Percentiles rank a stretch among this genome's conserved stretches.
These are phyloP conservation scores for Pomatostomus ruficeps DNA, from an alignment of 2,113 vertebrate species.

Conservation along the genomic window DNA sequence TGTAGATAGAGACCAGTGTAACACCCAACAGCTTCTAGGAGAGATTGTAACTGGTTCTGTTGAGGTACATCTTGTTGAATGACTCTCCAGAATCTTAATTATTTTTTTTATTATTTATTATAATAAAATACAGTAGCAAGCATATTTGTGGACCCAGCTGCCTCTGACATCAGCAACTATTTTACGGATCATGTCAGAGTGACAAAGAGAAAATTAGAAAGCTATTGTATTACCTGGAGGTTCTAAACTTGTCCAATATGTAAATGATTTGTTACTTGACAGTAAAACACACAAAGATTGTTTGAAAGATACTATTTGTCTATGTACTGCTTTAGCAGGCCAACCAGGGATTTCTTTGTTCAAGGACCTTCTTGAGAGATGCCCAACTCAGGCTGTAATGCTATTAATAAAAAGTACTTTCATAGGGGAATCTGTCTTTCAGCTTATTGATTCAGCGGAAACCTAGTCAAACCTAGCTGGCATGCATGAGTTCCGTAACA, in stretches of 20 bases:
- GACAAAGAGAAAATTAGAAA: neutral
- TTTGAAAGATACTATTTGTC: neutral
- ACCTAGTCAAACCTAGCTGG: accelerated
- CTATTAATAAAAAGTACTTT: neutral
- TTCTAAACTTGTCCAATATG: neutral
- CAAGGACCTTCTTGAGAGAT: neutral
- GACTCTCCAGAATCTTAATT: neutral
- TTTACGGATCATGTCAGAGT: neutral
- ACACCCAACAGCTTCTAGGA: neutral
- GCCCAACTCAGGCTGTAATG: neutral
- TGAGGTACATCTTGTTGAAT: neutral
- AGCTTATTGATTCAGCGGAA: neutral
- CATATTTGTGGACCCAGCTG: neutral
- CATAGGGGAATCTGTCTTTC: neutral
- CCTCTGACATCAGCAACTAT: neutral
- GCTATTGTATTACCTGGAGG: neutral
- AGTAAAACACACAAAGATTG: neutral
- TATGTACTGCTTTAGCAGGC: neutral
- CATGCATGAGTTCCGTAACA: neutral
- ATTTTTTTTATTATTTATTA: neutral
- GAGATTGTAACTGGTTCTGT: neutral
- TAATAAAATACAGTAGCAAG: neutral
- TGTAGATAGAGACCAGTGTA: neutral
- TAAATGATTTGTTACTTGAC: neutral
- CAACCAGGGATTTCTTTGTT: neutral